Evolutionary conservation across 2,888 invertebrate species (phyloP).

Genomic region (Ophion costatus): DNA sequence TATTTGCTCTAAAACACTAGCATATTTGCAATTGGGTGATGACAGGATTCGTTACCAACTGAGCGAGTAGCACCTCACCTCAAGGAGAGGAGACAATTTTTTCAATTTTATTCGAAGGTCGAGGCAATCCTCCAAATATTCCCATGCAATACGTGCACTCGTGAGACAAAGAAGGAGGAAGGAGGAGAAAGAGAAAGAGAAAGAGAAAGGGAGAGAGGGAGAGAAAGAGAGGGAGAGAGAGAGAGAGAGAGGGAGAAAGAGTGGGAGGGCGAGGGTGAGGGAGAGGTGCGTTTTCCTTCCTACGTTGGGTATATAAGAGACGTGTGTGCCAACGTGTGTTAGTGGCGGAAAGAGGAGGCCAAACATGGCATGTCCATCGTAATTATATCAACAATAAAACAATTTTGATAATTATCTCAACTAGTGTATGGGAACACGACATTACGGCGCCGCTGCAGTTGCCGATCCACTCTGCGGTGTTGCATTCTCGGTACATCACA

Average conservation of each 20-base stretch:
- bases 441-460: conserved; percentile 73
- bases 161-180: not conserved
- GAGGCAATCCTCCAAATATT: not conserved
- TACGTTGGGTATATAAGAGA: conserved; percentile 9
- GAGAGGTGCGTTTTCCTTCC: not conserved
- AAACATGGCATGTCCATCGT: conserved; percentile 81
- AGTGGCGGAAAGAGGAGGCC: conserved; percentile 68
- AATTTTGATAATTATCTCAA: conserved; percentile 83
- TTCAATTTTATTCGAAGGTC: too few relatives aligned
- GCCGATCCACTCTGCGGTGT: conserved; percentile 57
- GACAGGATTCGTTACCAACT: too few relatives aligned
- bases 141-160: not conserved
- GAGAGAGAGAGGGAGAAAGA: too few relatives aligned
- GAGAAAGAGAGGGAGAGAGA: conserved; percentile 17
- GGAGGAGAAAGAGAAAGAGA: not conserved
- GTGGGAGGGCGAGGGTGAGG: not conserved
- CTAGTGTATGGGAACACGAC: conserved; percentile 83
- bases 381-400: conserved; percentile 83
- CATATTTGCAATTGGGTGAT: too few relatives aligned
- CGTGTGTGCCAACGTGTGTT: conserved; percentile 28
- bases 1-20: too few relatives aligned
- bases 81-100: too few relatives aligned
- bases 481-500: conserved; percentile 24
- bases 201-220: not conserved
- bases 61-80: too few relatives aligned